Evolutionary conservation across 2,113 vertebrate genomes (phyloP).

Genomic region (Microtus ochrogaster): DNA sequence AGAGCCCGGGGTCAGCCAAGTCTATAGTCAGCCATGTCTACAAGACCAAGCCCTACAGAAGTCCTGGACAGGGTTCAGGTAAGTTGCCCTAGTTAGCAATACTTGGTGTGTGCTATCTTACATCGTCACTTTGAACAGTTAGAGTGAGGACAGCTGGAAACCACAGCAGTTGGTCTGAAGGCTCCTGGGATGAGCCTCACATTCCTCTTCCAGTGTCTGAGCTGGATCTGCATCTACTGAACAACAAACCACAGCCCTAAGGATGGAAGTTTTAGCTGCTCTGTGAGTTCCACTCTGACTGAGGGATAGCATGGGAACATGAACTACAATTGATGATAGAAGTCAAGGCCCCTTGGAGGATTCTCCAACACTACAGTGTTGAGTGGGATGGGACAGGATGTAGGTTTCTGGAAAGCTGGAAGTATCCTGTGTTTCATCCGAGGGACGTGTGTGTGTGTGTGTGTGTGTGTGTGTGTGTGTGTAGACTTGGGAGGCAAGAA

Average conservation of each 20-base stretch:
- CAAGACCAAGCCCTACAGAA: not conserved
- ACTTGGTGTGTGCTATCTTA: not conserved
- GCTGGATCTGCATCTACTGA: not conserved
- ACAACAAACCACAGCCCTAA: too few species aligned
- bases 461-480: not conserved
- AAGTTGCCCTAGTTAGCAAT: not conserved
- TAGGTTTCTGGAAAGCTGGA: not conserved
- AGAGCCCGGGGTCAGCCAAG: not conserved
- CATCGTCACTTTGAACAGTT: not conserved
- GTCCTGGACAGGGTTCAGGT: not conserved
- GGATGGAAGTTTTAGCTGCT: not conserved
- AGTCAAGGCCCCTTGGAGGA: not conserved
- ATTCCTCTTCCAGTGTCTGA: not conserved
- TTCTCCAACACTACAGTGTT: not conserved
- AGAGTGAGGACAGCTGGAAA: not conserved
- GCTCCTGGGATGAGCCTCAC: not conserved
- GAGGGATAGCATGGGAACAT: not conserved
- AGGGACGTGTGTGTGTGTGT: too few species aligned
- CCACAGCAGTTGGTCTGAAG: not conserved
- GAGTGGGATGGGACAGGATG: not conserved
- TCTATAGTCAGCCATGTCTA: not conserved
- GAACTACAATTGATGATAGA: not conserved
- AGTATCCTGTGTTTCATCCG: not conserved
- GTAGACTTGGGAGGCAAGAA: not conserved
- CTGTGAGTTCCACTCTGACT: not conserved